A percentile compares a stretch with the other conserved stretches of the same genome.
These are phyloP conservation scores for Eulemur rufifrons DNA, from an alignment of 2,113 vertebrate species.

Conservation along the genomic window DNA sequence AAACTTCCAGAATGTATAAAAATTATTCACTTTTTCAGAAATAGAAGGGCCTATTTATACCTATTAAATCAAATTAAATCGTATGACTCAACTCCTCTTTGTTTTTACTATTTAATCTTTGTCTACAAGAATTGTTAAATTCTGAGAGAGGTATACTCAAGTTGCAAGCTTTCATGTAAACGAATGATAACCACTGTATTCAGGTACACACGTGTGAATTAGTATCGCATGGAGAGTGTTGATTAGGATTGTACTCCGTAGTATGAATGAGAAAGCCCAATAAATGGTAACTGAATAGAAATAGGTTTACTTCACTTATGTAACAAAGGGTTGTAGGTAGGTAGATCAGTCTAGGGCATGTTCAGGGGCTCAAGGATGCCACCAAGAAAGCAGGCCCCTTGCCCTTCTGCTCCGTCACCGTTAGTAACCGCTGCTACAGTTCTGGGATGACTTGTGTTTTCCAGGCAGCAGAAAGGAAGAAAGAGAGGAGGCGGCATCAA, in stretches of 20 bases:
- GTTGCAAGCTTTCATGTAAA: neutral
- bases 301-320: neutral
- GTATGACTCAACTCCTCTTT: neutral
- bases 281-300: neutral
- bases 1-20: neutral
- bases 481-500: neutral
- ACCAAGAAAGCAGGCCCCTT: neutral
- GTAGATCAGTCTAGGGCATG: neutral
- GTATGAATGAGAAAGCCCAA: neutral
- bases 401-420: neutral
- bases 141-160: neutral
- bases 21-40: neutral
- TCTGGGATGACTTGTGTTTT: neutral
- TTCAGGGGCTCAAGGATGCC: neutral
- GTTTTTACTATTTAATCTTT: neutral
- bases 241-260: neutral
- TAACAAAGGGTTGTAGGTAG: neutral
- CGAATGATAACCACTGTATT: neutral
- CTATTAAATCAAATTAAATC: neutral
- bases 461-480: neutral
- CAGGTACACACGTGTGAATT: neutral
- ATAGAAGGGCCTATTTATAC: neutral
- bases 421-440: neutral
- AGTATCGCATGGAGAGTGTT: neutral
- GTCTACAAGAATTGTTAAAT: constrained; percentile 11